Conservation (phyloP, 2,797 vertebrate species). For the Poeciliopsis presidionis region DNA sequence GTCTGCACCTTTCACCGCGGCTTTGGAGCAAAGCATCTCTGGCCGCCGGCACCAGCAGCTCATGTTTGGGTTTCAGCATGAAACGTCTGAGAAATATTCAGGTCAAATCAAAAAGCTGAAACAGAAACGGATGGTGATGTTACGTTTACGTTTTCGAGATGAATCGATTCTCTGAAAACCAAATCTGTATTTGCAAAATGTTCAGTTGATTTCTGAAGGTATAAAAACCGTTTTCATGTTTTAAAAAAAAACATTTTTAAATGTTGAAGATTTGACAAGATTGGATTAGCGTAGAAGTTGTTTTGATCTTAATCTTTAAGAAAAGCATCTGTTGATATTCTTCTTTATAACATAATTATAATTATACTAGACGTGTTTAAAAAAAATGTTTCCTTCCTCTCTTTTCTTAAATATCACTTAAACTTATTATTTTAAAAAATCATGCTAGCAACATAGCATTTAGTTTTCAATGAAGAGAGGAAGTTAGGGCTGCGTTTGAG, state of each 20-base stretch:
- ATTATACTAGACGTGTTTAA: not conserved
- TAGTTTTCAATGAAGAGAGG: too few relatives aligned
- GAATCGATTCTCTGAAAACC: not conserved
- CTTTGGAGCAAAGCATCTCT: not conserved
- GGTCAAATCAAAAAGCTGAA: not conserved
- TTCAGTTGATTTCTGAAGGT: not conserved
- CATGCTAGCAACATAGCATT: not conserved
- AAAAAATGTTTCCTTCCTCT: not conserved
- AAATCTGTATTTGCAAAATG: not conserved
- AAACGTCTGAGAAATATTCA: not conserved
- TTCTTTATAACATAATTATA: not conserved
- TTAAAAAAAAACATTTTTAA: not conserved
- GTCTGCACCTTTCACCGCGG: conserved; percentile 9
- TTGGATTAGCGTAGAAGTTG: too few relatives aligned
- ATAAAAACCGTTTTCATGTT: not conserved
- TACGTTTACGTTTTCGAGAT: not conserved
- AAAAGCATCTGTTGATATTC: not conserved
- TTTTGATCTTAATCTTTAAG: not conserved
- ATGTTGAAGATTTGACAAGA: not conserved
- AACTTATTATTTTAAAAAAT: not conserved
- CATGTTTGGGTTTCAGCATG: not conserved
- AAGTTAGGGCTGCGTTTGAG: not conserved
- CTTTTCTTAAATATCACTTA: not conserved
- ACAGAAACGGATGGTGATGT: not conserved
- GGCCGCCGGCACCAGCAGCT: not conserved